Conservation (phyloP, 2,888 invertebrate species). For the Apamea epomidion region DNA sequence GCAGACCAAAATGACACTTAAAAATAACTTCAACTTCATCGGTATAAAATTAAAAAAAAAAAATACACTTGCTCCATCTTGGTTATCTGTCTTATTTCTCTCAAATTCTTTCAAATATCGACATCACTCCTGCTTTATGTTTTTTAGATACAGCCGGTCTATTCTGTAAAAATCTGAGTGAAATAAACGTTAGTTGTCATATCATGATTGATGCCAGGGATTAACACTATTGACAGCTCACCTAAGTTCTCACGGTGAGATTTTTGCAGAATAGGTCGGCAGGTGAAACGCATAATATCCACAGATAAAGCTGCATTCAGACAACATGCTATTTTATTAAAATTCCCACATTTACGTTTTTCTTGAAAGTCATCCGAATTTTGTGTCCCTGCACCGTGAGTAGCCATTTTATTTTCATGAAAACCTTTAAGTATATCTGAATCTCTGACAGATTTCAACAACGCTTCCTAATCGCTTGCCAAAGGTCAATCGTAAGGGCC, state of each 20-base stretch:
- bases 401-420: conserved; percentile 32
- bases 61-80: background rate
- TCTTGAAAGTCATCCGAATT: conserved; percentile 38
- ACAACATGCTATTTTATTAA: background rate
- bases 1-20: too few species aligned
- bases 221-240: background rate
- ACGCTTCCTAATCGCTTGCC: conserved; percentile 12
- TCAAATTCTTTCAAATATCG: background rate
- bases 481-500: conserved; percentile 22
- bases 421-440: conserved; percentile 27
- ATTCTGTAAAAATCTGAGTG: too few species aligned
- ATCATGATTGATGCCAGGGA: background rate
- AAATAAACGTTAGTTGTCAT: too few species aligned
- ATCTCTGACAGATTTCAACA: conserved; percentile 23
- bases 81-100: background rate
- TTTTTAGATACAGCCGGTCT: background rate
- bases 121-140: background rate
- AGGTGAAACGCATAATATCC: too few species aligned
- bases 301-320: too few species aligned
- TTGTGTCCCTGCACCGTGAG: background rate
- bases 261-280: too few species aligned
- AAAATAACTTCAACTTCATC: background rate
- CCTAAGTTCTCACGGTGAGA: too few species aligned
- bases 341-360: background rate
- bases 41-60: background rate